Evolutionary conservation across 2,888 invertebrate species (phyloP), one percentile per base, ranked within the genome.

Genomic region (Poecilus cupreus): DNA sequence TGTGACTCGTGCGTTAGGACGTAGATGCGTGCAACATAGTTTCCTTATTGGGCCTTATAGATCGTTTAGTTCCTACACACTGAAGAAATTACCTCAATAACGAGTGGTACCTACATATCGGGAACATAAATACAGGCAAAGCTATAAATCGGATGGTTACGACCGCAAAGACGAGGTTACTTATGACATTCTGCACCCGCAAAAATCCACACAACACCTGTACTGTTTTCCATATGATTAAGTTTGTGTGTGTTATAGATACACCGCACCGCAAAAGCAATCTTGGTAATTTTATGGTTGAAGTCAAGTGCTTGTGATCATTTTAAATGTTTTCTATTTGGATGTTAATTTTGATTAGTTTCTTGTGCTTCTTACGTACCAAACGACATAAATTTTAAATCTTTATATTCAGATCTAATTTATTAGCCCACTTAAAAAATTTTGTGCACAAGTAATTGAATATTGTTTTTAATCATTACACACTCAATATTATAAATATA

Each of bases 11-110:
- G 46, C 46, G 24, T 46, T 22, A 22, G 43, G 72, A 43, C 46
- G 11, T 13, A 72, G 72, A 43, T 72, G 72, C 72, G 72, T 72
- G 20, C 72, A 46, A 72, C 72, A 72, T 54, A 76, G 76, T 76
- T 76, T 76, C 76, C 76, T 76, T 76, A 76, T 76, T 37, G 54
- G 72, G 39, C 72, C 43, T 13, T 43, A 22, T 16, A 51, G 51
- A 60, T 60, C 60, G 32, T 60, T 60, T 60, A 24, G 60, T 60
- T 10, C 60, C 60, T 60, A 20, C 51, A 20, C 51, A 13, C 51
- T 51, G 37, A 68, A 68, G 16, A 37, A 13, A 68, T 37, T 68
- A 37, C 64, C 32, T 24, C 13, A 26, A 24, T 26, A 24, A 60
- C 60, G 8, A 26, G 18, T 54, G 13, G 64, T 68, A n/a, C 22